Percentiles rank a stretch among this genome's conserved stretches.
Conservation (phyloP, 35 echinoderm and acorn worm species). For the Chiridota heheva region DNA sequence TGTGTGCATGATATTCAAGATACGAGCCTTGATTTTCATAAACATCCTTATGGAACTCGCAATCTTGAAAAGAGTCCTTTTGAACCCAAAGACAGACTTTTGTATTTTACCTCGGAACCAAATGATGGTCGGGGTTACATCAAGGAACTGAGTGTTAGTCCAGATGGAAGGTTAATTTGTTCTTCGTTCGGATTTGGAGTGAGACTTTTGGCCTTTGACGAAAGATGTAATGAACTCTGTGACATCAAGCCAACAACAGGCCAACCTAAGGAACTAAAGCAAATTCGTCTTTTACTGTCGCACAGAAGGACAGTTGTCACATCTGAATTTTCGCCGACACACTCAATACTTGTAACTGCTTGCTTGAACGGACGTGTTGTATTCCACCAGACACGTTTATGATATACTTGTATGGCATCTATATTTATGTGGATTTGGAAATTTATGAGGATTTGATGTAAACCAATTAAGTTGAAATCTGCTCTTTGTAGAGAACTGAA, state of each 20-base stretch:
- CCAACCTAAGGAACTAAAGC: constrained; percentile 35
- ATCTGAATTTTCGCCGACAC: constrained; percentile 84
- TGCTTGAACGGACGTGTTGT: constrained; percentile 82
- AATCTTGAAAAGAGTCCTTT: constrained; percentile 13
- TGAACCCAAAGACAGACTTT: constrained; percentile 55
- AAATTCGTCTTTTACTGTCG: constrained; percentile 54
- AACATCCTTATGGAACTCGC: not conserved
- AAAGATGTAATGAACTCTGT: constrained; percentile 76
- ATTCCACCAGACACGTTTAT: constrained; percentile 73
- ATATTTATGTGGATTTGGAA: not conserved
- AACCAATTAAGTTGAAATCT: not conserved
- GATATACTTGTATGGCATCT: not conserved
- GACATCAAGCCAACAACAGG: constrained; percentile 50
- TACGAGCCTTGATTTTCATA: not conserved
- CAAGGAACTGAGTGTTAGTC: constrained; percentile 96
- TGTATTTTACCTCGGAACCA: constrained; percentile 74
- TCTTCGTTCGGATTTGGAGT: constrained; percentile 82
- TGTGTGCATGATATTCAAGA: constrained; percentile 95
- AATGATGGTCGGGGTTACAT: constrained; percentile 94
- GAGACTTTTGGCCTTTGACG: constrained; percentile 69
- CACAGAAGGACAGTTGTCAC: constrained; percentile 87
- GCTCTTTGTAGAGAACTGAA: no score
- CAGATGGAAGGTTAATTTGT: constrained; percentile 87
- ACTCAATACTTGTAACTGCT: constrained; percentile 72
- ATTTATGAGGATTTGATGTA: not conserved